Conservation (phyloP, 2,797 vertebrate genomes). For the Neosalanx taihuensis region DNA sequence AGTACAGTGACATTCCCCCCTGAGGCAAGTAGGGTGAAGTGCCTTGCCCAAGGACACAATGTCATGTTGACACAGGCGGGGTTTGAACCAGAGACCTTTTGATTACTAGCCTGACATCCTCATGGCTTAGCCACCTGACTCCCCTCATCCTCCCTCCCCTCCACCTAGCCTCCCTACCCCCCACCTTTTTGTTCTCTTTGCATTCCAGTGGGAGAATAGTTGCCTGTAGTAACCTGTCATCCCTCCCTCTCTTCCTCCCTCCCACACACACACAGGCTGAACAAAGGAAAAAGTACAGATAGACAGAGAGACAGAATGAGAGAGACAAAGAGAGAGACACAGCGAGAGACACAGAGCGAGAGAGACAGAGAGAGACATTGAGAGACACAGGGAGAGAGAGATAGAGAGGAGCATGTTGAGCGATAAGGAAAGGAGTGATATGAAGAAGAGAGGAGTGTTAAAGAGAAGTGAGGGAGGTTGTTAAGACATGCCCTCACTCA, state of each 20-base stretch:
- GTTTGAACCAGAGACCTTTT: too few relatives aligned
- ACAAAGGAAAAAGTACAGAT: neutral
- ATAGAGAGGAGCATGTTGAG: slow-evolving; percentile 20
- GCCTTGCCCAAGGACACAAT: too few relatives aligned
- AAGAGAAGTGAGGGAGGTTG: slow-evolving; percentile 32
- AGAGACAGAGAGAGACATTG: neutral
- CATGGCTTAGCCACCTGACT: neutral
- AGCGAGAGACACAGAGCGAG: neutral
- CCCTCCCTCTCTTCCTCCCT: slow-evolving; percentile 1
- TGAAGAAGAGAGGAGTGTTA: slow-evolving; percentile 28
- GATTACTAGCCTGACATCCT: too few relatives aligned
- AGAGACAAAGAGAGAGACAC: neutral
- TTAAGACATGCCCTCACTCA: slow-evolving; percentile 54
- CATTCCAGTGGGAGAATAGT: slow-evolving; percentile 66
- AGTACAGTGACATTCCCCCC: too few relatives aligned
- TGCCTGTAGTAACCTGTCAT: slow-evolving; percentile 63
- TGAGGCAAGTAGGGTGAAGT: too few relatives aligned
- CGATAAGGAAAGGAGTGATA: too few relatives aligned
- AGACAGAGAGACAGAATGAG: slow-evolving; percentile 30
- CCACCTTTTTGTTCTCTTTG: slow-evolving; percentile 32
- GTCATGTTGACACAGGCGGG: too few relatives aligned
- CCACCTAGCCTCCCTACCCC: neutral
- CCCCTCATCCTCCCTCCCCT: neutral
- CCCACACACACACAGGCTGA: neutral
- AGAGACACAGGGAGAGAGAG: neutral